Evolutionary conservation across 2,888 invertebrate species (phyloP).

Genomic region (Xestobium rufovillosum): DNA sequence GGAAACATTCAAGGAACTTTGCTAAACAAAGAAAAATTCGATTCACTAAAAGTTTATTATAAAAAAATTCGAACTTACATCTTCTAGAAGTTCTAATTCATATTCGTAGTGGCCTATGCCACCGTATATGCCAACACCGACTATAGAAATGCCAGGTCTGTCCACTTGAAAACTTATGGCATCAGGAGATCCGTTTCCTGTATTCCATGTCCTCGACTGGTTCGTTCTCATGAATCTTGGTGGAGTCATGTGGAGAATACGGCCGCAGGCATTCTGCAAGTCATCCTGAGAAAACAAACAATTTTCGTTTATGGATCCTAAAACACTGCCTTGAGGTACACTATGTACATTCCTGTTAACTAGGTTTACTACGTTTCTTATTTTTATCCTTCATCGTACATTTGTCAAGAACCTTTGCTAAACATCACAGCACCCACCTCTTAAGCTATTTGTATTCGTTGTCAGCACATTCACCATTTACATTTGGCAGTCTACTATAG

Average conservation of each 20-base stretch:
- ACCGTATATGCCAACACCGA: slow-evolving; percentile 85
- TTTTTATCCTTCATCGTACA: too few species aligned
- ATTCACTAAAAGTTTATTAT: slow-evolving; percentile 7
- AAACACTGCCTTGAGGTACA: too few species aligned
- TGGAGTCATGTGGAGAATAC: slow-evolving; percentile 77
- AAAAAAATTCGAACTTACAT: slow-evolving; percentile 46
- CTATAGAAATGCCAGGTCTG: slow-evolving; percentile 77
- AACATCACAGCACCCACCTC: too few species aligned
- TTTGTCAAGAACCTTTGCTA: too few species aligned
- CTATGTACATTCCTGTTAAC: too few species aligned
- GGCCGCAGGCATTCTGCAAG: slow-evolving; percentile 62
- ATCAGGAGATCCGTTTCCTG: slow-evolving; percentile 93
- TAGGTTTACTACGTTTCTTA: too few species aligned
- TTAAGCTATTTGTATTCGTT: too few species aligned
- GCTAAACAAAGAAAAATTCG: slow-evolving; percentile 27
- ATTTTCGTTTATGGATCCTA: slow-evolving; percentile 7
- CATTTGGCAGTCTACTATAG: too few species aligned
- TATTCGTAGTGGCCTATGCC: slow-evolving; percentile 87
- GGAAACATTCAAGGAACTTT: slow-evolving; percentile 43
- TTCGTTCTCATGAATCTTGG: slow-evolving; percentile 87
- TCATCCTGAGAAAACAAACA: slow-evolving; percentile 48
- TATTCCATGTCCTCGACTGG: slow-evolving; percentile 89
- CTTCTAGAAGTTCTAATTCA: slow-evolving; percentile 81
- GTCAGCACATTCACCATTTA: too few species aligned
- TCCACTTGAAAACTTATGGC: slow-evolving; percentile 94